Conservation (phyloP, 2,888 invertebrate species). For the Brenthis ino region DNA sequence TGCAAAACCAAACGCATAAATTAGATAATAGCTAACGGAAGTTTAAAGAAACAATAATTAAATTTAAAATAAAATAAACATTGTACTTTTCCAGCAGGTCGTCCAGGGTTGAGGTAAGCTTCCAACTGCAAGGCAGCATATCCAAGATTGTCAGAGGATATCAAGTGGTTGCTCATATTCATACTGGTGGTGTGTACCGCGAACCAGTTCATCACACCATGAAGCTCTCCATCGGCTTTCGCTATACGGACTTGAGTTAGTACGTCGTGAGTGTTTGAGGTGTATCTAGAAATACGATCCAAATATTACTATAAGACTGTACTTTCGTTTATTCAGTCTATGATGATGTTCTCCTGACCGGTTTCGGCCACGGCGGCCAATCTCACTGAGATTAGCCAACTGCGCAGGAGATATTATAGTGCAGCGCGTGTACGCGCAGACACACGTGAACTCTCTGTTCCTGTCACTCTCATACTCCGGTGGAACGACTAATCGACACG, state of each 20-base stretch:
- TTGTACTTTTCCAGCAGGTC: slow-evolving; percentile 69
- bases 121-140: slow-evolving; percentile 90
- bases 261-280: slow-evolving; percentile 86
- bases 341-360: too few species aligned
- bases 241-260: slow-evolving; percentile 88
- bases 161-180: slow-evolving; percentile 90
- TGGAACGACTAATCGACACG: too few species aligned
- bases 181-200: slow-evolving; percentile 93
- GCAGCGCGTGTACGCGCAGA: too few species aligned
- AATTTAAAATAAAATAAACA: slow-evolving; percentile 1
- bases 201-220: slow-evolving; percentile 92
- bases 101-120: slow-evolving; percentile 82
- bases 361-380: too few species aligned
- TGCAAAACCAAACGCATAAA: too few species aligned
- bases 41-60: neutral
- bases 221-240: slow-evolving; percentile 72
- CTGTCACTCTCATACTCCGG: too few species aligned
- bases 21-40: too few species aligned
- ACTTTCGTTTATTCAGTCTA: too few species aligned
- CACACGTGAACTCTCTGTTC: too few species aligned
- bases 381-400: too few species aligned
- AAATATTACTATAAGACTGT: neutral
- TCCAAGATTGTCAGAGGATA: slow-evolving; percentile 93
- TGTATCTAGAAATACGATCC: slow-evolving; percentile 79
- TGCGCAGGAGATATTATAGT: too few species aligned